Base-by-base conservation (phyloP, 1,140 invertebrate genomes). In the Ylistrum balloti region DNA sequence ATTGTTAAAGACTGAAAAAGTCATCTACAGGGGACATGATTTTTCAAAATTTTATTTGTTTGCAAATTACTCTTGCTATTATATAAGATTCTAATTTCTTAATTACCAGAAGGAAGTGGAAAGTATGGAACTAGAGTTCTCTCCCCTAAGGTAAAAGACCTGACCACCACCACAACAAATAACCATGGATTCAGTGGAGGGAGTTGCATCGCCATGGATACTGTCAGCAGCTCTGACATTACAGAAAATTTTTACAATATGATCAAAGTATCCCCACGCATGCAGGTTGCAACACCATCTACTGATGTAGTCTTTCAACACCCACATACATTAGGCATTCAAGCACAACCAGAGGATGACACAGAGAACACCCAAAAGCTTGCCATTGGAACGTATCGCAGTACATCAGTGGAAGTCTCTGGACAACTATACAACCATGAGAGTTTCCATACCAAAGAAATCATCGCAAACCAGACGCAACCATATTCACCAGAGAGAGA, bases 311-410 rank as follows among this genome's bases (percentile, higher is more conserved):
- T n/a, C 0, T 17, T n/a, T n/a, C n/a, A n/a, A n/a, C n/a, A n/a
- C 7, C 56, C 56, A 2, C 56, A 5, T 2, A 5, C 22, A 1
- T 74, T 28, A 9, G n/a, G 5, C 56, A 74, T 28, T 74, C n/a
- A 28, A 74, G 56, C 56, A 9, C 56, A 74, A 28, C 56, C 56
- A 74, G 56, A 74, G 56, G 56, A 74, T 74, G 56, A 74, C 56
- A n/a, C 22, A n/a, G 22, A 22, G 0, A 28, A 74, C 56, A 74
- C 56, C 28, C 56, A 74, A 28, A 74, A n/a, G 22, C n/a, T 74
- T n/a, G 56, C 56, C n/a, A 74, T 74, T 11, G 56, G 56, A n/a
- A 74, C 56, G 11, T 74, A 1, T 1, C 56, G 56, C 9, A 74
- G 56, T 28, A 74, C n/a, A 11, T 74, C 56, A 28, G 56, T 74